Conservation (phyloP, 2,113 vertebrate species). For the Sinosuthora webbiana region DNA sequence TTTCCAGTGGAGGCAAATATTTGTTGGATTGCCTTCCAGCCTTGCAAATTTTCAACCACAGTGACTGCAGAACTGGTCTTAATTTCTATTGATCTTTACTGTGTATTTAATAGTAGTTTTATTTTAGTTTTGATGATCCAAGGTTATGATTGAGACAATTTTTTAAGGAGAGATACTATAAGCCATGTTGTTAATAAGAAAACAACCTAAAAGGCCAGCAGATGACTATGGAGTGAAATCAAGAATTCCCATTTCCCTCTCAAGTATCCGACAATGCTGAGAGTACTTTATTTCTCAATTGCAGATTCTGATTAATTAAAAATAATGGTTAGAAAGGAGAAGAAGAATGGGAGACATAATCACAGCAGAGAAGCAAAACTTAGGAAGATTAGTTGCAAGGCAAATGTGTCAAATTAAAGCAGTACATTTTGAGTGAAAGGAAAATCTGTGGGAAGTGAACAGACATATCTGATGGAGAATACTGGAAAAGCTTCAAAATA, state of each 20-base stretch:
- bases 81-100: neutral
- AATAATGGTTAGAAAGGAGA: neutral
- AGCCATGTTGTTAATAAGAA: neutral
- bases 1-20: neutral
- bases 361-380: neutral
- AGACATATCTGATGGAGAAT: neutral
- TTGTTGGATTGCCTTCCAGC: neutral
- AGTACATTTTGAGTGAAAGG: neutral
- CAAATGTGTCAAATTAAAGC: neutral
- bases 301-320: neutral
- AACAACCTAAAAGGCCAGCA: neutral
- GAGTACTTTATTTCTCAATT: neutral
- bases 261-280: neutral
- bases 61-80: neutral
- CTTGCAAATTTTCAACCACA: neutral
- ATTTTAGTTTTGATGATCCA: neutral
- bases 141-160: neutral
- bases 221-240: neutral
- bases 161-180: neutral
- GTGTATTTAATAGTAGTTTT: neutral
- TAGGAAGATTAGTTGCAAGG: neutral
- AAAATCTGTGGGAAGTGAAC: neutral
- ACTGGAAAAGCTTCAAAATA: neutral
- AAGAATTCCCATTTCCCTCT: neutral
- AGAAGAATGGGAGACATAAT: neutral